Percentiles rank a stretch among this genome's conserved stretches.
Conservation (phyloP, 1,140 invertebrate species). For the Cotesia glomerata region DNA sequence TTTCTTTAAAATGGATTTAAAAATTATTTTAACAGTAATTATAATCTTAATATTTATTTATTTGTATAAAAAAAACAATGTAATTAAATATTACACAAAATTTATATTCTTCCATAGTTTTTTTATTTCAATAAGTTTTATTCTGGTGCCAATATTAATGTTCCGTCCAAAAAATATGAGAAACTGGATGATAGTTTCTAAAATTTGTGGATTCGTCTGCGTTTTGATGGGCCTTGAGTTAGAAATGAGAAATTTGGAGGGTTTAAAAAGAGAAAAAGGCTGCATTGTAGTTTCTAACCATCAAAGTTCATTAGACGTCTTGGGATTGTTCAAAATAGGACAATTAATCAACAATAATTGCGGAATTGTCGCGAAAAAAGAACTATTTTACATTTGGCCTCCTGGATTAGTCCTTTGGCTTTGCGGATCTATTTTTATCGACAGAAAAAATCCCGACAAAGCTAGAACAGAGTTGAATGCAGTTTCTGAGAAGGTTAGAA, state of each 20-base stretch:
- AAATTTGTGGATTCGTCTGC: slow-evolving; percentile 72
- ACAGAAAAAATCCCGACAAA: slow-evolving; percentile 81
- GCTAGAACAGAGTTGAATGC: slow-evolving; percentile 79
- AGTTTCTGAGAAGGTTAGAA: slow-evolving; percentile 76
- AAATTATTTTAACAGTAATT: no score
- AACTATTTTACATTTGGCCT: slow-evolving; percentile 87
- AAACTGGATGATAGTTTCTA: slow-evolving; percentile 65
- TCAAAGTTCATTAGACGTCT: slow-evolving; percentile 84
- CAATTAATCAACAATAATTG: slow-evolving; percentile 80
- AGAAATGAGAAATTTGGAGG: slow-evolving; percentile 78
- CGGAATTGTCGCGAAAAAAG: slow-evolving; percentile 86
- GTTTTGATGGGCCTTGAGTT: slow-evolving; percentile 78
- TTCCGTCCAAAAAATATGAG: no score
- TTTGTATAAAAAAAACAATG: no score
- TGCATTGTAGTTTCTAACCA: slow-evolving; percentile 87
- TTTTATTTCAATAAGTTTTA: no score
- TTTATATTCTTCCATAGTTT: no score
- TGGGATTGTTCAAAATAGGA: slow-evolving; percentile 88
- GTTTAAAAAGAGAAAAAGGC: slow-evolving; percentile 77
- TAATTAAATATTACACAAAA: no score
- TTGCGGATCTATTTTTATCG: slow-evolving; percentile 89
- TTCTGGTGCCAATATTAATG: no score
- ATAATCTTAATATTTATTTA: no score
- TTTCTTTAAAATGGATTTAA: no score
- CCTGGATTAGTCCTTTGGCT: slow-evolving; percentile 89